These are phyloP conservation scores for Cheilosia urbana DNA, from an alignment of 2,888 invertebrate species.

Conservation along the genomic window DNA sequence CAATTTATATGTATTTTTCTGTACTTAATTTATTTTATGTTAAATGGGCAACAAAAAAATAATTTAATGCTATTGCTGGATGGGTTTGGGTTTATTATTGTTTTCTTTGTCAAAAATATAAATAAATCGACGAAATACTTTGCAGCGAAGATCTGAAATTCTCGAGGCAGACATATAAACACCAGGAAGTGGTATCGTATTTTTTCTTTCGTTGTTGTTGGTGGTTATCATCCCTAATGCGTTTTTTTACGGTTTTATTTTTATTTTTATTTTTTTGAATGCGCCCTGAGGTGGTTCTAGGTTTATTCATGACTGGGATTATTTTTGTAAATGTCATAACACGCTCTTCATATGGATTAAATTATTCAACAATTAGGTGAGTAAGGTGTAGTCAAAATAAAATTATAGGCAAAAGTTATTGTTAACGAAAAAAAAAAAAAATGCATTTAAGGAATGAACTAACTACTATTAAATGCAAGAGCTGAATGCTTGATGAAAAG, in stretches of 20 bases:
- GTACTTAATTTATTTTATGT: constrained; percentile 6
- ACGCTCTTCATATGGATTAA: background rate
- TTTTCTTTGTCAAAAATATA: constrained; percentile 35
- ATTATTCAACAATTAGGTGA: constrained; percentile 26
- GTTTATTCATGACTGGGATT: background rate
- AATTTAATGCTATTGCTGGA: constrained; percentile 7
- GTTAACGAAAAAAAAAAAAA: constrained; percentile 15
- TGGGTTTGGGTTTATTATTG: constrained; percentile 5
- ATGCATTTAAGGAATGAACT: constrained; percentile 46
- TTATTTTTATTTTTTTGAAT: background rate
- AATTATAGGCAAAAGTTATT: constrained; percentile 49
- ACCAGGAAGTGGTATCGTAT: background rate
- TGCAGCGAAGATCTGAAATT: constrained; percentile 75
- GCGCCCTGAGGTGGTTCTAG: constrained; percentile 16
- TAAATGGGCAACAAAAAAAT: constrained; percentile 26
- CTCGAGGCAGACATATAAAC: constrained; percentile 27
- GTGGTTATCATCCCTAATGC: constrained; percentile 3
- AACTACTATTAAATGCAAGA: constrained; percentile 44
- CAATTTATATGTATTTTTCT: constrained; percentile 26
- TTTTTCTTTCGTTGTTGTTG: background rate
- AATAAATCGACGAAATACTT: constrained; percentile 76
- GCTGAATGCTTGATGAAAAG: constrained; percentile 25
- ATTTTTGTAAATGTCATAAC: background rate
- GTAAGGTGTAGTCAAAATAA: constrained; percentile 31
- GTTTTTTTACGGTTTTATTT: background rate